Percentiles rank a stretch among this genome's conserved stretches.
phyloP scores from a whole-genome alignment of 2,113 vertebrate genomes.

The Leuciscus idus region DNA sequence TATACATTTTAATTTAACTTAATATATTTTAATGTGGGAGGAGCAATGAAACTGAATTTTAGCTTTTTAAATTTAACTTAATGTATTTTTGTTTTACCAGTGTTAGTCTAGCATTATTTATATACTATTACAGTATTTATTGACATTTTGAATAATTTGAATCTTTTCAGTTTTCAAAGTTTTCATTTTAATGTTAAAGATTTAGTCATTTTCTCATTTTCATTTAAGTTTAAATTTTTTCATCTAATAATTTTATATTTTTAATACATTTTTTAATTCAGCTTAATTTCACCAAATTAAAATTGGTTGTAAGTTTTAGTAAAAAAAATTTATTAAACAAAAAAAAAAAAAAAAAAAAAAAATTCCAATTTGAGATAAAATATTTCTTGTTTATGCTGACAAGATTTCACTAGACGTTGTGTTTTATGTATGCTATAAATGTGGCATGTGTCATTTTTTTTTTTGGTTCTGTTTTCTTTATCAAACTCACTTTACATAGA shows the following conservation, averaged over 20 bases:
- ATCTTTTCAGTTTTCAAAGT: not conserved
- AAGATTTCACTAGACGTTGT: constrained; percentile 2
- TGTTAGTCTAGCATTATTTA: not conserved
- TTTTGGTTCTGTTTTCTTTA: not conserved
- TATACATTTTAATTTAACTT: not conserved
- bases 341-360: too few relatives aligned
- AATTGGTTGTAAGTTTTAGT: too few relatives aligned
- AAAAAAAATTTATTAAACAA: too few relatives aligned
- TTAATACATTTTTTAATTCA: too few relatives aligned
- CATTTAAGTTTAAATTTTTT: not conserved
- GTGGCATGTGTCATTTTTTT: not conserved
- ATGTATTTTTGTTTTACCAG: not conserved
- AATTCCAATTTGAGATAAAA: not conserved
- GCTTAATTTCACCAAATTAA: too few relatives aligned
- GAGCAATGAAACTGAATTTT: not conserved
- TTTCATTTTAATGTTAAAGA: not conserved
- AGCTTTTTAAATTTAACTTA: not conserved
- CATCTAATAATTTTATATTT: not conserved
- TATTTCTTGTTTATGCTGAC: not conserved
- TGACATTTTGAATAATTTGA: not conserved
- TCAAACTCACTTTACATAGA: constrained; percentile 90
- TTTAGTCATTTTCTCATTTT: not conserved
- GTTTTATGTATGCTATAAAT: constrained; percentile 12
- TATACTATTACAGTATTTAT: not conserved
- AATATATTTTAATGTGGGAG: not conserved